Evolutionary conservation across 2,888 invertebrate species (phyloP), one percentile per base, ranked within the genome.

Genomic region (Lampropteryx suffumata): DNA sequence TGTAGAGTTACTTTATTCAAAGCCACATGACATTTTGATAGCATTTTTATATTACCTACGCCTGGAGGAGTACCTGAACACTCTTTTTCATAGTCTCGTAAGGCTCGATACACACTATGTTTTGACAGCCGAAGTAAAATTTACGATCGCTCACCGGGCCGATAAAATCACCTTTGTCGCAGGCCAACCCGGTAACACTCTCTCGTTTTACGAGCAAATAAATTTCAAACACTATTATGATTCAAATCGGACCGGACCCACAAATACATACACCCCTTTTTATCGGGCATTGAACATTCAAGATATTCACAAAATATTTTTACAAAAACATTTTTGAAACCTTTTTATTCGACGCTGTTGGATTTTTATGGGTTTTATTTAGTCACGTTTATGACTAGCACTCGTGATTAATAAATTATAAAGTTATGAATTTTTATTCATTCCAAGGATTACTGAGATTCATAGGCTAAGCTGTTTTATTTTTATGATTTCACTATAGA

Each of bases 141-240:
- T 88, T 88, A 89, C 81, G 83, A 78, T 70, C 79, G 78, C 71
- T 77, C 82, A 81, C 82, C 75, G 79, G 67, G 67, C 69, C 83
- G 84, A 84, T 85, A 87, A 87, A 88, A 79, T 81, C 70, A 73
- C 84, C 79, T 84, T 86, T 84, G 87, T 86, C 84, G 85, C 82
- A 79, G 73, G 73, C 79, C 75, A 79, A 72, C 76, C 73, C 73
- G 75, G 79, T 73, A 82, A 82, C 85, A 82, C 86, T 79, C 82
- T 76, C 74, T 62, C 68, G 69, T 76, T 89, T 90, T 90, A 90
- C 80, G 88, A 88, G 70, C 84, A 79, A 86, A 90, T 90, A 90
- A 89, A 89, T 90, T 89, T 85, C 76, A 73, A 87, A 86, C 81
- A 84, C 89, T 84, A 90, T 90, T 90, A 88, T 89, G 78, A 90